Evolutionary conservation across 2,797 vertebrate genomes (phyloP).

Genomic region (Cyclura pinguis): DNA sequence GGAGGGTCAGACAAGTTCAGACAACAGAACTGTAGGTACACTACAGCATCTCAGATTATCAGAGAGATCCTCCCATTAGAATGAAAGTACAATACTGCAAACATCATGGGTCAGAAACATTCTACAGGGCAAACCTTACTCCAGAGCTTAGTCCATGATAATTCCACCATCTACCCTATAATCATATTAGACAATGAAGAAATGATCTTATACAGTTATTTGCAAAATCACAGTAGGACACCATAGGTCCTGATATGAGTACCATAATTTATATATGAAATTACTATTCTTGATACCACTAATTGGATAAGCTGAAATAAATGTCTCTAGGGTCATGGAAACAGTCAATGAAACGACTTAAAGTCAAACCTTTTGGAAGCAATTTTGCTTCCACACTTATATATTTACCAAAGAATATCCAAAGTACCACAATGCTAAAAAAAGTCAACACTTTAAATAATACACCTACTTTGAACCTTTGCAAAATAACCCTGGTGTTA

Average conservation of each 20-base stretch:
- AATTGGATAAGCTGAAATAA: constrained; percentile 72
- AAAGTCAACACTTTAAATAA: constrained; percentile 49
- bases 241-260: constrained; percentile 60
- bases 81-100: constrained; percentile 53
- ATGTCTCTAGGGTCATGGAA: constrained; percentile 68
- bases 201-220: constrained; percentile 47
- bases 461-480: constrained; percentile 45
- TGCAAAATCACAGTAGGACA: constrained; percentile 57
- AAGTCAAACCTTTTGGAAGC: constrained; percentile 67
- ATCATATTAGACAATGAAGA: constrained; percentile 54
- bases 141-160: constrained; percentile 46
- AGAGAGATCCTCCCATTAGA: constrained; percentile 50
- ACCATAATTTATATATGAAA: constrained; percentile 68
- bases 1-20: constrained; percentile 7
- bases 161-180: constrained; percentile 56
- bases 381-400: constrained; percentile 61
- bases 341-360: constrained; percentile 70
- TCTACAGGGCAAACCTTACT: constrained; percentile 27
- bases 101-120: constrained; percentile 53
- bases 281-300: constrained; percentile 58
- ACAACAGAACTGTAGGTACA: constrained; percentile 50
- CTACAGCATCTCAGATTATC: constrained; percentile 54
- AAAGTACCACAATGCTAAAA: constrained; percentile 55
- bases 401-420: constrained; percentile 62
- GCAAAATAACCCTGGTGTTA: constrained; percentile 23